Base-by-base conservation (phyloP, 2,888 invertebrate species). In the Stictocephala bisonia region DNA sequence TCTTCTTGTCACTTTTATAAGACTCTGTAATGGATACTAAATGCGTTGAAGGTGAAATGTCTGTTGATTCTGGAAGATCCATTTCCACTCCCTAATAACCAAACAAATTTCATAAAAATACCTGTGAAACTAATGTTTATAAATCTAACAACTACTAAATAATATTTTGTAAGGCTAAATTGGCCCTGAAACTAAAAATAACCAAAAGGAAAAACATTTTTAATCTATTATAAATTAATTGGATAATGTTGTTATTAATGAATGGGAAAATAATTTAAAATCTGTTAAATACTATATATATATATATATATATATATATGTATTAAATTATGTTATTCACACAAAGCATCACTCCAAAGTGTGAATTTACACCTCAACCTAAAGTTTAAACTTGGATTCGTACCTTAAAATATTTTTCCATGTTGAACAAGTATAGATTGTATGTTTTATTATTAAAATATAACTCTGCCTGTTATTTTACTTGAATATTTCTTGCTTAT, bases 1-100 rank as follows among this genome's bases (percentile, higher is more conserved):
- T 75, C 41, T 81, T 79, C 74, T 81, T 81, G 48, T 80, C 80
- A 18, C 77, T 80, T 72, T 79, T 80, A 2, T 78, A 77, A 15
- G 79, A 80, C 76, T 81, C 81, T 26, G 79, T 76, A 40, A 81
- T 74, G 15, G 77, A 74, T 15, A 66, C 64, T n/a, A 27, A 15
- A 64, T 44, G 64, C 44, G 41, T 64, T 64, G 64, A 64, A n/a
- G 64, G 27, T 15, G 64, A 41, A n/a, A 64, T 44, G 13, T 64
- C 64, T 22, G 64, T 1, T 44, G 44, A 44, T 64, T 24, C 40
- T 35, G 40, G 40, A 26, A 64, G 9, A 64, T 64, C 64, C 64
- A 64, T 64, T 44, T 44, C 64, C 64, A 64, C 18, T 44, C n/a
- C 64, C 64, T 64, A 44, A 27, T 40, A 44, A 64, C 1, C 3